phyloP scores from a whole-genome alignment of 2,888 invertebrate species.

The Cataglyphis livida region DNA sequence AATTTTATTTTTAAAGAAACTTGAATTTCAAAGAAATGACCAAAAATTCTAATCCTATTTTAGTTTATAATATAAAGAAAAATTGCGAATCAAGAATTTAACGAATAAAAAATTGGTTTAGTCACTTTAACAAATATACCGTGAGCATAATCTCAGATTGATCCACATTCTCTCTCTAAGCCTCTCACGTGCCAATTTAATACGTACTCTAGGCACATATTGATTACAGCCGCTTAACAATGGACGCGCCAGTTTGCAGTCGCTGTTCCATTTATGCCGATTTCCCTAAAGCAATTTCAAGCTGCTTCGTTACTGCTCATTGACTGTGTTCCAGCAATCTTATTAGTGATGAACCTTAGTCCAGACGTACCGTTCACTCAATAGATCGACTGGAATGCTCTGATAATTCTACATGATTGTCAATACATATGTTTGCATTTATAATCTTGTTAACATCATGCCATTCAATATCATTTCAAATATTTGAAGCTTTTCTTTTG shows the following conservation, averaged over 20 bases:
- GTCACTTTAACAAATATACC: slow-evolving; percentile 13
- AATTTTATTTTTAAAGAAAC: background rate
- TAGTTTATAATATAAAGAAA: background rate
- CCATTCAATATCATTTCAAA: slow-evolving; percentile 15
- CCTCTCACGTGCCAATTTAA: slow-evolving; percentile 23
- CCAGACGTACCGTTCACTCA: background rate
- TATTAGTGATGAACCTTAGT: slow-evolving; percentile 49
- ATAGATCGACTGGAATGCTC: slow-evolving; percentile 21
- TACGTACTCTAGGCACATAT: slow-evolving; percentile 44
- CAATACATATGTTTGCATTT: slow-evolving; percentile 1
- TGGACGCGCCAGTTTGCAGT: slow-evolving; percentile 44
- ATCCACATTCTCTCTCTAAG: background rate
- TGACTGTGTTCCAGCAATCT: slow-evolving; percentile 44
- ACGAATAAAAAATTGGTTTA: slow-evolving; percentile 3
- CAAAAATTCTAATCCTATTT: background rate
- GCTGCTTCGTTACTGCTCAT: slow-evolving; percentile 47
- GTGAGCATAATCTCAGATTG: slow-evolving; percentile 24
- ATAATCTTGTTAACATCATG: background rate
- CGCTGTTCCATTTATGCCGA: slow-evolving; percentile 52
- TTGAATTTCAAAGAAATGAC: background rate
- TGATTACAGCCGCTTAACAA: slow-evolving; percentile 46
- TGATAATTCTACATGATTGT: slow-evolving; percentile 37
- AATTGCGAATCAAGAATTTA: background rate
- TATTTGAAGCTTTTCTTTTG: background rate
- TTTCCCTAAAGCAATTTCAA: slow-evolving; percentile 39